Evolutionary conservation across 2,888 invertebrate genomes (phyloP).

Genomic region (Folsomia candida): DNA sequence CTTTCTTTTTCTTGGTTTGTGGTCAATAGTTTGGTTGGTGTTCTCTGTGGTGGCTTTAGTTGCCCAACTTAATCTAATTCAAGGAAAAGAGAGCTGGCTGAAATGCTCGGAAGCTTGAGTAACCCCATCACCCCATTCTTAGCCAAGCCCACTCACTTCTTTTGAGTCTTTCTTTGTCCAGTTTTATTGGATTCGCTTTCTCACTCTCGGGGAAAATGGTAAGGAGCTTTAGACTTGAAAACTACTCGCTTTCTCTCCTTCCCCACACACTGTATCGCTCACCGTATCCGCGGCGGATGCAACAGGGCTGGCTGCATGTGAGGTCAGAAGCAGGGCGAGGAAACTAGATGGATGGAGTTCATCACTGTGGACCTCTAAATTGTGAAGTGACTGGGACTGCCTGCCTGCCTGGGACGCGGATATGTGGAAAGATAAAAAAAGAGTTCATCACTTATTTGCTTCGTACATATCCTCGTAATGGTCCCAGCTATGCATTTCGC

Average conservation of each 20-base stretch:
- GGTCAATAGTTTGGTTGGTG: not conserved
- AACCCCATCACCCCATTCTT: not conserved
- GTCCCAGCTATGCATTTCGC: too few relatives aligned
- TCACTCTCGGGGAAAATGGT: not conserved
- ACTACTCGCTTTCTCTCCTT: not conserved
- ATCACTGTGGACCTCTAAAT: not conserved
- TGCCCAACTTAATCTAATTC: not conserved
- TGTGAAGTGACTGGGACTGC: not conserved
- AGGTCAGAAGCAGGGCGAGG: not conserved
- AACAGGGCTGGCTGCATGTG: too few relatives aligned
- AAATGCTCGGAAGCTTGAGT: not conserved
- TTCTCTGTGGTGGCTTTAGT: not conserved
- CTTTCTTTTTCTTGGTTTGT: not conserved
- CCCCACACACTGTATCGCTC: too few relatives aligned
- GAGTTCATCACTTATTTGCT: slow-evolving; percentile 6
- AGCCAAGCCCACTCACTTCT: not conserved
- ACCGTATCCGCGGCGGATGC: too few relatives aligned
- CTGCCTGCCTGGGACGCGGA: not conserved
- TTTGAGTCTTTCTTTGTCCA: not conserved
- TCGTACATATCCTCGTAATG: too few relatives aligned
- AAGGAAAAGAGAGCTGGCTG: not conserved
- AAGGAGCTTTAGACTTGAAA: not conserved
- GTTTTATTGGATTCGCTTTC: slow-evolving; percentile 5
- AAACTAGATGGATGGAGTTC: slow-evolving; percentile 1
- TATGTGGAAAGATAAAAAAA: not conserved